A percentile compares a stretch with the other conserved stretches of the same genome.
Evolutionary conservation across 2,888 invertebrate species (phyloP).

Genomic region (Phengaris arion): DNA sequence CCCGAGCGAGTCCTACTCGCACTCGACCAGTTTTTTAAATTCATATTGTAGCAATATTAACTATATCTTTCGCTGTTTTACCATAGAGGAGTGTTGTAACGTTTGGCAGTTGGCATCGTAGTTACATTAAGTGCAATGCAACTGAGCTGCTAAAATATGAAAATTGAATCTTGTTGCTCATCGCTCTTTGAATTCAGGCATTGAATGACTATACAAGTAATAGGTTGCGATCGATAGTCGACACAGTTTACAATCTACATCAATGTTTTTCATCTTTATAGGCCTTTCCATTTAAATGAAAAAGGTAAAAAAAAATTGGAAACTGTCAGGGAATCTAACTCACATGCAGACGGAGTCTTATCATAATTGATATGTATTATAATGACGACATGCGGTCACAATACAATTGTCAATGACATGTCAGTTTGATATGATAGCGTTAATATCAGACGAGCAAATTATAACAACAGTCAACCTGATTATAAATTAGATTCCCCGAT

Average conservation of each 20-base stretch:
- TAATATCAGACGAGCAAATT: too few species aligned
- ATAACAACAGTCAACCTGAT: too few species aligned
- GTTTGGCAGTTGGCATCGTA: conserved; percentile 62
- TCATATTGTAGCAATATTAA: conserved; percentile 33
- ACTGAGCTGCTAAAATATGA: conserved; percentile 63
- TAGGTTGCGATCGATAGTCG: background rate
- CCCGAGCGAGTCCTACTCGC: too few species aligned
- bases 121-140: conserved; percentile 55
- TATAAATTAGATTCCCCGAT: background rate
- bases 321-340: too few species aligned
- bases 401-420: too few species aligned
- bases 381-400: too few species aligned
- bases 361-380: too few species aligned
- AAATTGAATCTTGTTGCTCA: conserved; percentile 63
- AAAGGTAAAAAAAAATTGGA: too few species aligned
- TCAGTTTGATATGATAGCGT: too few species aligned
- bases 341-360: too few species aligned
- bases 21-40: background rate
- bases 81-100: conserved; percentile 54
- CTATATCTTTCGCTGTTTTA: conserved; percentile 40
- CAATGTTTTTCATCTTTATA: too few species aligned
- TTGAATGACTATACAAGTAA: background rate
- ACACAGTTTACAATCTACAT: background rate
- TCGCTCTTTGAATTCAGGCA: conserved; percentile 6
- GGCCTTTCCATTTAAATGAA: too few species aligned